These are phyloP conservation scores for Buceros bicornis DNA, from an alignment of 2,797 vertebrate species.

Conservation along the genomic window DNA sequence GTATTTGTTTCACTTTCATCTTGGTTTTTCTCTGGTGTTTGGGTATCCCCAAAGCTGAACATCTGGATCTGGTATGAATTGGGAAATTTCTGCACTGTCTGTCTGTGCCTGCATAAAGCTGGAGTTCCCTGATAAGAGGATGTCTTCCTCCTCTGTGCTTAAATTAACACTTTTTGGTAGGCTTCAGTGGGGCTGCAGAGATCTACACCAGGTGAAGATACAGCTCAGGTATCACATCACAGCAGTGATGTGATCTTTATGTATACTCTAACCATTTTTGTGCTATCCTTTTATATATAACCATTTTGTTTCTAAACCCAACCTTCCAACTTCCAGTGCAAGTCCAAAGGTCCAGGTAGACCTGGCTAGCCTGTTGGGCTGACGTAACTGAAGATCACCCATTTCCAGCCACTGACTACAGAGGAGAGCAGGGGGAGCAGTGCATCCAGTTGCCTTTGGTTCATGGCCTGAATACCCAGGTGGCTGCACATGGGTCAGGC, in stretches of 20 bases:
- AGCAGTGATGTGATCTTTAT: neutral
- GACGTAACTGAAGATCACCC: neutral
- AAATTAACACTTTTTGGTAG: neutral
- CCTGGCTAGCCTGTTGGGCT: neutral
- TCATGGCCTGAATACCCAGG: neutral
- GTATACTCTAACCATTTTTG: neutral
- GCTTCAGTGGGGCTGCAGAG: neutral
- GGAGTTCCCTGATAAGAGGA: neutral
- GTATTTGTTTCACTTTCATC: conserved; percentile 22
- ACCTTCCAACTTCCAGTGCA: neutral
- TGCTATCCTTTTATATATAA: neutral
- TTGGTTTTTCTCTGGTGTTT: conserved; percentile 23
- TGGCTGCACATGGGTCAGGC: neutral
- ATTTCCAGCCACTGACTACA: neutral
- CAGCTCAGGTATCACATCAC: neutral
- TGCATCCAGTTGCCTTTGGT: neutral
- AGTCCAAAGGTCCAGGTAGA: neutral
- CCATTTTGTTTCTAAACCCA: neutral
- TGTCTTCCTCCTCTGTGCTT: neutral
- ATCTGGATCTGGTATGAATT: neutral
- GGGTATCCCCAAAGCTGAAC: neutral
- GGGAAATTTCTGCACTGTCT: neutral
- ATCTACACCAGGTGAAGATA: neutral
- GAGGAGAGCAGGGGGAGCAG: neutral
- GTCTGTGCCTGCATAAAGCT: neutral